Evolutionary conservation across 2,113 vertebrate genomes (phyloP).

Genomic region (Chitala chitala): DNA sequence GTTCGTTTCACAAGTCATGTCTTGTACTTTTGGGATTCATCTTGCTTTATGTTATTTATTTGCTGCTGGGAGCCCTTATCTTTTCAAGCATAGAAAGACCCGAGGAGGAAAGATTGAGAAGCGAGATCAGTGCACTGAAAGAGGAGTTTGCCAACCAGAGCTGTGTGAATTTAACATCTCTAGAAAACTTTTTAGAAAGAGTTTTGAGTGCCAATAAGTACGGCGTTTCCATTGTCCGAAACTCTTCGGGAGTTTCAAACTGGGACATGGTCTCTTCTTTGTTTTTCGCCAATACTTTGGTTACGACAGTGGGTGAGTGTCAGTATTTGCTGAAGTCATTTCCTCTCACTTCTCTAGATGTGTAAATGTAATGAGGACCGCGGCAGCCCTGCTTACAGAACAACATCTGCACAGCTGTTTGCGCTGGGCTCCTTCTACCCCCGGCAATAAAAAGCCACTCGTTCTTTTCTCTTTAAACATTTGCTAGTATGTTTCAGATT

Average conservation of each 20-base stretch:
- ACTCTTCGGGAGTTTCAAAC: slow-evolving; percentile 56
- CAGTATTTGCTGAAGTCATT: not conserved
- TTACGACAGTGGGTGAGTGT: slow-evolving; percentile 82
- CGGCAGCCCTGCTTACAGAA: too few relatives aligned
- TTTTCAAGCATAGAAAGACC: slow-evolving; percentile 78
- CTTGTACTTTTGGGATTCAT: slow-evolving; percentile 52
- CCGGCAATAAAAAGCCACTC: too few relatives aligned
- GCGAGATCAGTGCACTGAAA: slow-evolving; percentile 62
- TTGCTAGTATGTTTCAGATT: too few relatives aligned
- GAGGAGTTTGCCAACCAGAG: slow-evolving; percentile 64
- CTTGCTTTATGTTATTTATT: slow-evolving; percentile 65
- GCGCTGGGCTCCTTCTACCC: too few relatives aligned
- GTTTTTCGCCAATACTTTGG: slow-evolving; percentile 82
- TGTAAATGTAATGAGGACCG: too few relatives aligned
- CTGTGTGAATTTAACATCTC: slow-evolving; percentile 63
- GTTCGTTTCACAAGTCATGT: slow-evolving; percentile 47
- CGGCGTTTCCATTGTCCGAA: slow-evolving; percentile 64
- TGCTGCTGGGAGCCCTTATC: slow-evolving; percentile 73
- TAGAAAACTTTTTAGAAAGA: slow-evolving; percentile 66
- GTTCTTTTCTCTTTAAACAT: too few relatives aligned
- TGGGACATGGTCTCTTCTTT: slow-evolving; percentile 79
- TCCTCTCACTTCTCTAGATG: too few relatives aligned
- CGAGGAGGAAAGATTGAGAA: slow-evolving; percentile 64
- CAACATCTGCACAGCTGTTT: not conserved
- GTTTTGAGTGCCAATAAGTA: slow-evolving; percentile 71